Base-by-base conservation (phyloP, 35 echinoderm and acorn worm genomes). In the Patiria miniata region DNA sequence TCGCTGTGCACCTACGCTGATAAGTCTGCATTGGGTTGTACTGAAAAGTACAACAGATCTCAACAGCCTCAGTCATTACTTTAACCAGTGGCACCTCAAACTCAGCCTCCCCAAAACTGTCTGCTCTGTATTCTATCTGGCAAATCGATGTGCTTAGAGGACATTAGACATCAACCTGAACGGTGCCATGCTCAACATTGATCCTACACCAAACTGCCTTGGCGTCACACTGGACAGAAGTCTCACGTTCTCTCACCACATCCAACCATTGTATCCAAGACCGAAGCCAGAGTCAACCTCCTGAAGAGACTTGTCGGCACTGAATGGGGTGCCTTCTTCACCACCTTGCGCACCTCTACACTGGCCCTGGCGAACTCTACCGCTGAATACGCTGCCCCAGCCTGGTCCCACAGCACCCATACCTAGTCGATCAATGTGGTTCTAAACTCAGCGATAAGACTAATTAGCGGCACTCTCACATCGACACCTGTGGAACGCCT, bases 271-370 rank as follows among this genome's bases (percentile, higher is more conserved):
- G 57, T 26, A 60, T 60, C 57, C 17, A 60, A 60, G 56, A 60
- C 16, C 7, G 56, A 60, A 60, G 56, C 56, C 16, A 60, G 56
- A 60, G 57, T 60, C 57, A 60, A 60, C 57, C 1, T 60, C 17
- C 57, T 60, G 57, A 60, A 60, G 57, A 60, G 17, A 60, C 57
- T 60, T 60, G 16, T 21, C 28, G 57, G 57, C 57, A 60, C 57
- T 60, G 17, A 1, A 60, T n/a, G 17, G 18, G 10, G 57, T 60
- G 57, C 18, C 57, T 60, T 26, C 57, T n/a, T n/a, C 1, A n/a
- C 17, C 17, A 60, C 12, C 57, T 26, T 60, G 55, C 55, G 9
- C 55, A 58, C 55, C n/a, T n/a, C n/a, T n/a, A n/a, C n/a, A n/a
- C n/a, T n/a, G n/a, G n/a, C n/a, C n/a, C n/a, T n/a, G n/a, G n/a